Base-by-base conservation (phyloP, 1,140 invertebrate genomes). In the Muscidifurax raptorellus region DNA sequence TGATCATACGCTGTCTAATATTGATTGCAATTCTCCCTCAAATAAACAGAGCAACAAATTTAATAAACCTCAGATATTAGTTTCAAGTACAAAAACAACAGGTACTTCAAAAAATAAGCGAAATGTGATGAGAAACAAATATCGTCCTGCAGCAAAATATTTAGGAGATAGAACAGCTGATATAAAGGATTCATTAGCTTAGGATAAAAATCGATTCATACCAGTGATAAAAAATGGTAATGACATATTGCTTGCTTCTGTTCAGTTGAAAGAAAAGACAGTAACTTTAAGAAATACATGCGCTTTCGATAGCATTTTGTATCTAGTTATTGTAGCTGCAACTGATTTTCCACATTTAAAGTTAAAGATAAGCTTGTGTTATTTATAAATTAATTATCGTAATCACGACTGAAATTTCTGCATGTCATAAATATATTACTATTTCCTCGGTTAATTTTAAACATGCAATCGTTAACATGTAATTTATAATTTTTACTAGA, bases 181-280 rank as follows among this genome's bases (percentile, higher is more conserved):
- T 71, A 30, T 71, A 27, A 71, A 71, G 22, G 67, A 71, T 69
- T 69, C 67, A n/a, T 27, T 71, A 27, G 12, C 12, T 13, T 71
- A 13, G 67, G 27, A 71, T 66, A 71, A 71, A 71, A 71, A 28
- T 71, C 12, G 28, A 71, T 13, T 25, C 27, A n/a, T 71, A 25
- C 22, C 22, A 30, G 27, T 71, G 2, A 71, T 71, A 13, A 71
- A 71, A 71, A 71, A 71, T 71, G 67, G n/a, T 25, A 71, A 71
- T 64, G n/a, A n/a, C 15, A 22, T 10, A 6, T 22, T 4, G 1
- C 59, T 64, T 15, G 59, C 59, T 64, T 10, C 67, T 27, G 27
- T 71, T 28, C 18, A 71, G 27, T 13, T 71, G 2, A 28, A 71
- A 25, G 67, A 30, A 13, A 28, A 71, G 10, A 27, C 27, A 13